Evolutionary conservation across 1,140 invertebrate species (phyloP).

Genomic region (Scaptomyza graminum): DNA sequence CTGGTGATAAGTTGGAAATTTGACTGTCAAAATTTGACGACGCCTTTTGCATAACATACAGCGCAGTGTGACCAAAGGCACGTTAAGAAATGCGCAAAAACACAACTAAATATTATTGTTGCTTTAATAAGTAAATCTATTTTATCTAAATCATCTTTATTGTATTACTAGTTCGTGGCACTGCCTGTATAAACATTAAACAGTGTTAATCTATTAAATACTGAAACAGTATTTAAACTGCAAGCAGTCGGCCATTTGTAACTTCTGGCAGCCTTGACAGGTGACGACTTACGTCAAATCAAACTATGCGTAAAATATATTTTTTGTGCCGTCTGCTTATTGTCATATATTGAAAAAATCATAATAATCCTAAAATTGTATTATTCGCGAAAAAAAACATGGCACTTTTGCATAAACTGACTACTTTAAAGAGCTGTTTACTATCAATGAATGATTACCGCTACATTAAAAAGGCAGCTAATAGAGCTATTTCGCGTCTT

Average conservation of each 20-base stretch:
- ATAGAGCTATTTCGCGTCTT: background rate
- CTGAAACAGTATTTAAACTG: slow-evolving; percentile 7
- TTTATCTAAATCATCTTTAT: background rate
- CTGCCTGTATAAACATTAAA: too few relatives aligned
- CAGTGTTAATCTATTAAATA: slow-evolving; percentile 4
- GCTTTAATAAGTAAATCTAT: background rate
- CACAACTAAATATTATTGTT: background rate
- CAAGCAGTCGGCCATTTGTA: background rate
- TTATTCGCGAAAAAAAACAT: background rate
- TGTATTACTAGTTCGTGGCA: background rate
- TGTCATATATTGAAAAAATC: background rate
- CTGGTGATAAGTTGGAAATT: slow-evolving; percentile 35
- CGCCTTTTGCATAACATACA: slow-evolving; percentile 68
- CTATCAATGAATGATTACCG: background rate
- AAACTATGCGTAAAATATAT: background rate
- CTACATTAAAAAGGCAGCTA: background rate
- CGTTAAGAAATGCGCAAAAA: background rate
- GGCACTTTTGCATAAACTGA: background rate
- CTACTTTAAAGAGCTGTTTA: background rate
- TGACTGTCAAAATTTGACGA: slow-evolving; percentile 48
- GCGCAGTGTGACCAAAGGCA: slow-evolving; percentile 37
- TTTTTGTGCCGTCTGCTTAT: background rate
- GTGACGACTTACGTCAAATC: background rate
- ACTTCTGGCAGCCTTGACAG: slow-evolving; percentile 23
- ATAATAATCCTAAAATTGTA: background rate